Conservation (phyloP, 2,113 vertebrate genomes). For the Ptyas mucosa region DNA sequence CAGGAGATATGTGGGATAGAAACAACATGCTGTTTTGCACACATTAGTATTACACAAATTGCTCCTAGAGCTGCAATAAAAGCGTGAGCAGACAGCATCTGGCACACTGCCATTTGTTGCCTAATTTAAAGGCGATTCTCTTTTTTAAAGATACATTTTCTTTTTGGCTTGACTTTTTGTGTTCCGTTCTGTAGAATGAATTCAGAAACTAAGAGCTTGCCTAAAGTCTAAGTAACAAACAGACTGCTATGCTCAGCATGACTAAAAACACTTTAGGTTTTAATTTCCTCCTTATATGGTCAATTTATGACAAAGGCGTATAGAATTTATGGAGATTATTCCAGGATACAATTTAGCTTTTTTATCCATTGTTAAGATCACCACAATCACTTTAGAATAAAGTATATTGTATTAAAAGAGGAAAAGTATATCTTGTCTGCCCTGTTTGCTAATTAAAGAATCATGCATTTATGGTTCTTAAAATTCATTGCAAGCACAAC, state of each 20-base stretch:
- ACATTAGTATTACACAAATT: not conserved
- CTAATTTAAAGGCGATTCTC: not conserved
- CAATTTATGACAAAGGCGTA: not conserved
- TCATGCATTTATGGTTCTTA: not conserved
- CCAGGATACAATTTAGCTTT: not conserved
- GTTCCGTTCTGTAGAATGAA: not conserved
- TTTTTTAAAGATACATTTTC: not conserved
- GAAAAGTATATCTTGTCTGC: not conserved
- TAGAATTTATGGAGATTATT: not conserved
- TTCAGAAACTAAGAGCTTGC: not conserved
- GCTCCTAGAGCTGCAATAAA: not conserved
- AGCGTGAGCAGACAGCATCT: constrained; percentile 4
- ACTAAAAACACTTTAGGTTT: not conserved
- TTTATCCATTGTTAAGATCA: not conserved
- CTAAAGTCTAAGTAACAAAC: not conserved
- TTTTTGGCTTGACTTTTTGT: not conserved
- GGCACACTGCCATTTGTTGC: constrained; percentile 5
- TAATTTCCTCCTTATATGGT: not conserved
- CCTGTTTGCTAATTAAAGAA: not conserved
- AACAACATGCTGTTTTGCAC: not conserved
- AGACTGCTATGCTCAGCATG: not conserved
- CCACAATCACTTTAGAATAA: not conserved
- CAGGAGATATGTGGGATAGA: not conserved
- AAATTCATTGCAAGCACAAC: not conserved
- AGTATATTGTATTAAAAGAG: not conserved